Evolutionary conservation across 1,140 invertebrate species (phyloP).

Genomic region (Lanistes nyassanus): DNA sequence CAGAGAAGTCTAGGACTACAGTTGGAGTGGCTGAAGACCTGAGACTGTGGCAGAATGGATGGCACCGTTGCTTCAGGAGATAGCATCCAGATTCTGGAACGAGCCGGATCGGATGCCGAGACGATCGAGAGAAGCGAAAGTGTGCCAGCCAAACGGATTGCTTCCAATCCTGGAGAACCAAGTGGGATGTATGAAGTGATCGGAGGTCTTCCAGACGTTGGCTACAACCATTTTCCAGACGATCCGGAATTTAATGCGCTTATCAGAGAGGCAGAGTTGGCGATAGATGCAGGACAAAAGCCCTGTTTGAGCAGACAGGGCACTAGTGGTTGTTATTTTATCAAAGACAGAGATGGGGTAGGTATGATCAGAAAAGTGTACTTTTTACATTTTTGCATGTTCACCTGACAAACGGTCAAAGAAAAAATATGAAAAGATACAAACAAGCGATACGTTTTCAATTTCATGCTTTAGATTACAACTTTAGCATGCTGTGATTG

Average conservation of each 20-base stretch:
- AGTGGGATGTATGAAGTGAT: conserved; percentile 18
- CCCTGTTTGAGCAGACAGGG: conserved; percentile 95
- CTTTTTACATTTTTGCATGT: too few relatives aligned
- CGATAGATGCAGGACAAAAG: conserved; percentile 91
- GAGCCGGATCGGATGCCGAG: neutral
- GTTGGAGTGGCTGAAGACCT: too few relatives aligned
- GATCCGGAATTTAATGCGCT: conserved; percentile 85
- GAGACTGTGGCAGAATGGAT: too few relatives aligned
- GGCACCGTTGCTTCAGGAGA: neutral
- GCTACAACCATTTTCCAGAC: conserved; percentile 46
- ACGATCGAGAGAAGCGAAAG: neutral
- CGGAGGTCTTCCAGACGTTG: conserved; percentile 20
- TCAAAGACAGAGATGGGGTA: conserved; percentile 87
- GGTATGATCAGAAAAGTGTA: neutral
- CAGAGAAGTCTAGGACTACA: too few relatives aligned
- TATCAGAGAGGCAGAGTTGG: conserved; percentile 89
- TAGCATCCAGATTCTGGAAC: conserved; percentile 12
- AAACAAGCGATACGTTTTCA: too few relatives aligned
- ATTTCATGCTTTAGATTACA: too few relatives aligned
- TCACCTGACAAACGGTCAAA: too few relatives aligned
- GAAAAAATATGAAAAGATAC: too few relatives aligned
- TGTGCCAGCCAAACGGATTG: neutral
- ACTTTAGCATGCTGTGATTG: too few relatives aligned
- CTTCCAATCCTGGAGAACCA: neutral
- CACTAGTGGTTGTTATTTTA: conserved; percentile 98